Evolutionary conservation across 2,888 invertebrate species (phyloP).

Genomic region (Vesta saturnalis): DNA sequence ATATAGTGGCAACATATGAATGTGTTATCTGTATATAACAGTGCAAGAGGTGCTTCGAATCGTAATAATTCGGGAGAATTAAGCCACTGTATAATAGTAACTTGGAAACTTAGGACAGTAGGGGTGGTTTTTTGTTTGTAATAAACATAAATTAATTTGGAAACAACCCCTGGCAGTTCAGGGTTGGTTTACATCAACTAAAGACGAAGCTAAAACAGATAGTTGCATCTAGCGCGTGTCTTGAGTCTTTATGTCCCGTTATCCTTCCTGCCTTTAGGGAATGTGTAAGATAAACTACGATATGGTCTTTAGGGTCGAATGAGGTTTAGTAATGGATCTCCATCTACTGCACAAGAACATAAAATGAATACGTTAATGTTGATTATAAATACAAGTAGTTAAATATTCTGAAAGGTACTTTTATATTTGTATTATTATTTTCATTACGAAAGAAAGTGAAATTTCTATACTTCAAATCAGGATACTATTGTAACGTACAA

Average conservation of each 20-base stretch:
- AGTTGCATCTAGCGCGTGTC: constrained; percentile 47
- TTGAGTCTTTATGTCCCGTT: constrained; percentile 46
- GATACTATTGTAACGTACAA: too few species aligned
- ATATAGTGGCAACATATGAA: constrained; percentile 11
- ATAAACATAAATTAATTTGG: constrained; percentile 59
- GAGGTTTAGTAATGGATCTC: constrained; percentile 42
- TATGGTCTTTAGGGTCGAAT: constrained; percentile 45
- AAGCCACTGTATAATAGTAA: constrained; percentile 37
- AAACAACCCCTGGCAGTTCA: constrained; percentile 47
- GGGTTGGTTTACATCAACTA: constrained; percentile 47
- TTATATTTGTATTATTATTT: background rate
- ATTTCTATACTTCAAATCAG: too few species aligned
- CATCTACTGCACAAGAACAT: constrained; percentile 34
- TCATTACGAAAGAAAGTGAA: too few species aligned
- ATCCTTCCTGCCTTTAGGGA: constrained; percentile 44
- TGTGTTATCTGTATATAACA: constrained; percentile 30
- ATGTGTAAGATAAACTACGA: constrained; percentile 48
- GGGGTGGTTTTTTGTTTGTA: constrained; percentile 55
- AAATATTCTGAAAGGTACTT: background rate
- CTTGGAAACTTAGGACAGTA: constrained; percentile 40
- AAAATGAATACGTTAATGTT: constrained; percentile 30
- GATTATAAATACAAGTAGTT: constrained; percentile 18
- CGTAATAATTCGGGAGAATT: constrained; percentile 34
- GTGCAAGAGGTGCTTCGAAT: constrained; percentile 26
- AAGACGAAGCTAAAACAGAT: constrained; percentile 41